Conservation (phyloP, 2,888 invertebrate species). For the Trichacis sp. region DNA sequence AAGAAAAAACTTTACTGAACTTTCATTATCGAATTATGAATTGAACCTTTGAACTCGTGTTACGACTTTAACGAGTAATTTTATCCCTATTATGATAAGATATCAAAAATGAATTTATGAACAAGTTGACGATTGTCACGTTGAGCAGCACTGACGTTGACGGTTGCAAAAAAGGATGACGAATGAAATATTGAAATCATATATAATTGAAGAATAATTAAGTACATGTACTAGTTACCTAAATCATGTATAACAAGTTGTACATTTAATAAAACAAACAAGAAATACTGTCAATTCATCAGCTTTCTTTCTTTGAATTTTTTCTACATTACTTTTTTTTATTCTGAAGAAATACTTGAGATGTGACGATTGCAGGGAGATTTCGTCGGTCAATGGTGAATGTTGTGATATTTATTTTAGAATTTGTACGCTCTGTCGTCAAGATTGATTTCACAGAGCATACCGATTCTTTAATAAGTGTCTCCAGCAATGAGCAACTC, state of each 20-base stretch:
- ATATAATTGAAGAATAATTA: slow-evolving; percentile 30
- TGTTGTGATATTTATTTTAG: slow-evolving; percentile 70
- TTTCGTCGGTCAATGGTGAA: slow-evolving; percentile 18
- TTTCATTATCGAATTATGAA: too few species aligned
- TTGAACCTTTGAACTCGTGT: too few species aligned
- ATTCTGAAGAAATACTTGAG: slow-evolving; percentile 8
- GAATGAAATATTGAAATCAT: slow-evolving; percentile 33
- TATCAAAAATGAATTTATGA: too few species aligned
- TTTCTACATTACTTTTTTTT: neutral
- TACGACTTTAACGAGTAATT: too few species aligned
- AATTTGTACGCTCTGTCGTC: slow-evolving; percentile 72
- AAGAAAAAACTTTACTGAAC: too few species aligned
- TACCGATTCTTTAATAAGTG: slow-evolving; percentile 71
- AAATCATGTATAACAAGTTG: slow-evolving; percentile 64
- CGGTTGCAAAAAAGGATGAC: slow-evolving; percentile 23
- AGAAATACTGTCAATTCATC: slow-evolving; percentile 19
- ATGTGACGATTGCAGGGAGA: neutral
- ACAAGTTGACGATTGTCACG: neutral
- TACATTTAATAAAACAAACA: slow-evolving; percentile 63
- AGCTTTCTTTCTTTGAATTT: neutral
- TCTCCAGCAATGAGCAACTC: slow-evolving; percentile 57
- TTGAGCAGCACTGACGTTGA: neutral
- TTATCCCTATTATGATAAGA: too few species aligned
- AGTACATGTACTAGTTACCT: slow-evolving; percentile 48
- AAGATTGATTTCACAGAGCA: slow-evolving; percentile 69